Percentiles rank a stretch among this genome's conserved stretches.
Evolutionary conservation across 2,888 invertebrate species (phyloP).

Genomic region (Yponomeuta cagnagella): DNA sequence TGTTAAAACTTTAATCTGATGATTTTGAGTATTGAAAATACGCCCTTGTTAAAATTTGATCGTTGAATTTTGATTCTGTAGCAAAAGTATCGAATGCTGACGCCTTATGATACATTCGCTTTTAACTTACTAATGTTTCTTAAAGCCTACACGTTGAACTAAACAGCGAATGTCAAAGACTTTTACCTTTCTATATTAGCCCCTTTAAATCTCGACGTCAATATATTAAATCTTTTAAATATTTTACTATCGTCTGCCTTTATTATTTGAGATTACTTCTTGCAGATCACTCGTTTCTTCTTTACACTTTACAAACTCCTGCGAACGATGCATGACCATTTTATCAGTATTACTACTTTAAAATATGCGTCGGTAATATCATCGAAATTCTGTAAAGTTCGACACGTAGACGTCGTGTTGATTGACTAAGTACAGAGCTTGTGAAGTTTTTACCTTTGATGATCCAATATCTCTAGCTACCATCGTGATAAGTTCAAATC

Average conservation of each 20-base stretch:
- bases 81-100: background rate
- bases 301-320: background rate
- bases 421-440: background rate
- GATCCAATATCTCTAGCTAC: background rate
- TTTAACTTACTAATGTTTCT: background rate
- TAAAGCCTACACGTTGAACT: background rate
- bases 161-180: background rate
- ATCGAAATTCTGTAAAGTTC: background rate
- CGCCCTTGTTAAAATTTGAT: background rate
- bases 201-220: background rate
- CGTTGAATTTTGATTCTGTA: background rate
- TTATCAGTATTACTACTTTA: background rate
- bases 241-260: background rate
- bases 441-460: background rate
- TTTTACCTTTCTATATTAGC: background rate
- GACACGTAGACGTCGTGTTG: background rate
- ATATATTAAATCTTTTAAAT: background rate
- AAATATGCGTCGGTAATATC: background rate
- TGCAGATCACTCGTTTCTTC: background rate
- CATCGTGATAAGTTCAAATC: background rate
- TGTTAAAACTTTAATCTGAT: background rate
- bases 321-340: background rate
- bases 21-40: slow-evolving; percentile 2
- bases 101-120: background rate
- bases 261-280: background rate